Percentiles rank a stretch among this genome's conserved stretches.
phyloP scores from a whole-genome alignment of 2,113 vertebrate genomes.

The Dunckerocampus dactyliophorus region DNA sequence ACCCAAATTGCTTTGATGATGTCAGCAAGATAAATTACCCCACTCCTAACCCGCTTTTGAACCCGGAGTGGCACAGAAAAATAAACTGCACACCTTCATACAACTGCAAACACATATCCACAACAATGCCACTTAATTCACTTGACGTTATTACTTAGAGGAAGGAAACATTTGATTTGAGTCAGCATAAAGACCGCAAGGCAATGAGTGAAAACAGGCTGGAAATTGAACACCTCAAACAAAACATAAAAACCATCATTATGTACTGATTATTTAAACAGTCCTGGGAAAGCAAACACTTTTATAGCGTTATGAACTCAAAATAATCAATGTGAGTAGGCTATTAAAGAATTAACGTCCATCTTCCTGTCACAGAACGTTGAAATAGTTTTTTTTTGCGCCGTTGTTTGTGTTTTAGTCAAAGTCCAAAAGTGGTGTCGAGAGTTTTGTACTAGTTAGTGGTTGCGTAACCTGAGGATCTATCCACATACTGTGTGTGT shows the following conservation, averaged over 20 bases:
- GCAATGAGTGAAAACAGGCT: constrained; percentile 18
- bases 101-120: constrained; percentile 51
- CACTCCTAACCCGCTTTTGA: constrained; percentile 58
- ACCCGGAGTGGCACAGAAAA: constrained; percentile 50
- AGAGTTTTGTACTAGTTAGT: too few species aligned
- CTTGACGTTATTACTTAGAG: constrained; percentile 33
- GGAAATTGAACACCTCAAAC: constrained; percentile 45
- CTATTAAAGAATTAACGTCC: not conserved
- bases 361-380: not conserved
- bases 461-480: too few species aligned
- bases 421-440: too few species aligned
- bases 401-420: too few species aligned
- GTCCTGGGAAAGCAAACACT: constrained; percentile 53
- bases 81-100: constrained; percentile 31
- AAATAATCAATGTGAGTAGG: constrained; percentile 1
- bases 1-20: constrained; percentile 54
- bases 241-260: constrained; percentile 37
- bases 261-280: constrained; percentile 29
- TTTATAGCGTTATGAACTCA: constrained; percentile 11
- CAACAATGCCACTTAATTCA: constrained; percentile 55
- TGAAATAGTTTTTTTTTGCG: too few species aligned
- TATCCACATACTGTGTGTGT: too few species aligned
- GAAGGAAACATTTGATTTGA: constrained; percentile 39
- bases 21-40: constrained; percentile 55
- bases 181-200: constrained; percentile 31